Conservation (phyloP, 1,140 invertebrate species). For the Lepidurus couesii region DNA sequence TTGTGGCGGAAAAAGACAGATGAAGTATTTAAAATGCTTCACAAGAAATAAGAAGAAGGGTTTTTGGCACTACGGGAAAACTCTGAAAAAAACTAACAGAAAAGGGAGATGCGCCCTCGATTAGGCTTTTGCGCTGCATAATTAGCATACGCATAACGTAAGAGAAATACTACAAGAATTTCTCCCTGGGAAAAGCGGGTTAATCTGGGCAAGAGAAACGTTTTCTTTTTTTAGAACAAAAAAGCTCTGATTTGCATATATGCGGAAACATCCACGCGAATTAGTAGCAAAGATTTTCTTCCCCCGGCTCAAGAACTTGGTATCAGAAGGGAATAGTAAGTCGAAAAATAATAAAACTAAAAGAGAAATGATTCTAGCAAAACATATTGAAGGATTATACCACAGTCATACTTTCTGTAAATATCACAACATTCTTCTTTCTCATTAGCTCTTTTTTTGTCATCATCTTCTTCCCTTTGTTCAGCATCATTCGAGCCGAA, state of each 20-base stretch:
- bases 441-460: background rate
- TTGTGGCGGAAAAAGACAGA: background rate
- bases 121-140: background rate
- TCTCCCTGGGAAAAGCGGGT: background rate
- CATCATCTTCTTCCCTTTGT: too few relatives aligned
- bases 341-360: too few relatives aligned
- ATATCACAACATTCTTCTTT: constrained; percentile 22
- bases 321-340: background rate
- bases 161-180: background rate
- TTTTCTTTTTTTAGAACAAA: too few relatives aligned
- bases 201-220: too few relatives aligned
- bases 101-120: background rate
- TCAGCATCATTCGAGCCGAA: background rate
- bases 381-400: constrained; percentile 22
- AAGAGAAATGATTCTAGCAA: background rate
- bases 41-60: background rate
- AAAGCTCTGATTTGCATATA: too few relatives aligned
- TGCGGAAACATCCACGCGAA: too few relatives aligned
- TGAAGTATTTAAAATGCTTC: too few relatives aligned
- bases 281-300: too few relatives aligned
- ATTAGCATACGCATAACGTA: background rate
- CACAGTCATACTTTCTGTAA: constrained; percentile 22
- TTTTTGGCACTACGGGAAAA: background rate
- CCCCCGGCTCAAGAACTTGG: background rate
- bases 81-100: background rate